Evolutionary conservation across 1,140 invertebrate genomes (phyloP).

Genomic region (Cataglyphis hispanica): DNA sequence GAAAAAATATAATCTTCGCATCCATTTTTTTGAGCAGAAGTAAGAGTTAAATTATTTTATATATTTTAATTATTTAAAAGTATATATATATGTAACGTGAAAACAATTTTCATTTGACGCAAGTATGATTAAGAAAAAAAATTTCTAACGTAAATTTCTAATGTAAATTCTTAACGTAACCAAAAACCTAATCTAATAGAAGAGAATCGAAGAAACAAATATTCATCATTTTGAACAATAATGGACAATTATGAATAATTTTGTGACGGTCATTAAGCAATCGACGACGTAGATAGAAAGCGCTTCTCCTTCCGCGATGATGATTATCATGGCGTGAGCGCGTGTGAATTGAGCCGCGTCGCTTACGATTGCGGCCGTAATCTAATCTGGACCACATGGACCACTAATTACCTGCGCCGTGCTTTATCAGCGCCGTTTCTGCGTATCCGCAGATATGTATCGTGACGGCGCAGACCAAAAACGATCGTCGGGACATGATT

Average conservation of each 20-base stretch:
- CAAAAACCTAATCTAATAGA: background rate
- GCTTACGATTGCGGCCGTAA: constrained; percentile 41
- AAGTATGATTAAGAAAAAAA: background rate
- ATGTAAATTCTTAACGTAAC: background rate
- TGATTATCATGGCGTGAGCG: background rate
- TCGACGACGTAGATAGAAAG: background rate
- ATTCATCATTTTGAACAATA: background rate
- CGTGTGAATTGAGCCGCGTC: background rate
- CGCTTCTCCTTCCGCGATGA: background rate
- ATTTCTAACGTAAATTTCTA: no score
- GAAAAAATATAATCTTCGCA: background rate
- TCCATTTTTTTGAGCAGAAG: background rate
- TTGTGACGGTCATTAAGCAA: background rate
- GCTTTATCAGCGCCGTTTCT: constrained; percentile 73
- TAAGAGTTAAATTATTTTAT: background rate
- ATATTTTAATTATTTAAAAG: background rate
- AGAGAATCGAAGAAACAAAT: background rate
- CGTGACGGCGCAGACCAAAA: constrained; percentile 17
- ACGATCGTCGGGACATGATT: constrained; percentile 54
- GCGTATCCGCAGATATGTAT: constrained; percentile 9
- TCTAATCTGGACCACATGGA: constrained; percentile 62
- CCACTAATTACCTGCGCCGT: constrained; percentile 54
- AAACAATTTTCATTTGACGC: background rate
- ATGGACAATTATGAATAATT: background rate
- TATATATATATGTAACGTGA: background rate